A percentile compares a stretch with the other conserved stretches of the same genome.
Evolutionary conservation across 2,113 vertebrate species (phyloP).

Genomic region (Gorilla gorilla): DNA sequence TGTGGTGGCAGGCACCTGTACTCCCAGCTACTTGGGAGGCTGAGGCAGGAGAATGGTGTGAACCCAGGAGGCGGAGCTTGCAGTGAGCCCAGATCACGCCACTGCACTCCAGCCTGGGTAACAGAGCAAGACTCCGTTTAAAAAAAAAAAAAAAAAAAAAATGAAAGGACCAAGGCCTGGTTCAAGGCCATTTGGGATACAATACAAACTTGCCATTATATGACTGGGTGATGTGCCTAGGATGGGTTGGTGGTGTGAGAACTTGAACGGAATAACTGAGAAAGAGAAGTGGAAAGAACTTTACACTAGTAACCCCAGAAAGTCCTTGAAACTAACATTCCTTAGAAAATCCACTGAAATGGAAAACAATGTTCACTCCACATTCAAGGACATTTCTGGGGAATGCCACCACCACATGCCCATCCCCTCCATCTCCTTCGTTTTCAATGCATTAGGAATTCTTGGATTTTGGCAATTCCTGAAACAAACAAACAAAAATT

Average conservation of each 20-base stretch:
- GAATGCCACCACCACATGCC: fast-evolving
- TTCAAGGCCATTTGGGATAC: background rate
- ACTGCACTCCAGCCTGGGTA: no score
- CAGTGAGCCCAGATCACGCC: no score
- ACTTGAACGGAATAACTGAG: background rate
- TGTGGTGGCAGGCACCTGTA: fast-evolving
- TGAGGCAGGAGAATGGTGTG: no score
- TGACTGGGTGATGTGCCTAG: fast-evolving
- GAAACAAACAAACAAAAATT: background rate
- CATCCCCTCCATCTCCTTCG: background rate
- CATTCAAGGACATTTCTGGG: background rate
- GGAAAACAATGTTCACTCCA: background rate
- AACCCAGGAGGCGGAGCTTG: no score
- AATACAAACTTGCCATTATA: background rate
- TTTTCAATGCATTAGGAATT: background rate
- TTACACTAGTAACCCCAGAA: background rate
- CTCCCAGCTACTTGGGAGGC: no score
- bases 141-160: no score
- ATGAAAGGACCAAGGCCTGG: background rate
- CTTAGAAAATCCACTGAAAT: background rate
- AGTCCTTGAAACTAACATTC: background rate
- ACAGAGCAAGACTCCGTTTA: no score
- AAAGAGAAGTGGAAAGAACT: background rate
- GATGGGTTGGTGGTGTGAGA: background rate
- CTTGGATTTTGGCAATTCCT: background rate